These are phyloP conservation scores for Torymus tubicola DNA, from an alignment of 2,888 invertebrate genomes.

Conservation along the genomic window DNA sequence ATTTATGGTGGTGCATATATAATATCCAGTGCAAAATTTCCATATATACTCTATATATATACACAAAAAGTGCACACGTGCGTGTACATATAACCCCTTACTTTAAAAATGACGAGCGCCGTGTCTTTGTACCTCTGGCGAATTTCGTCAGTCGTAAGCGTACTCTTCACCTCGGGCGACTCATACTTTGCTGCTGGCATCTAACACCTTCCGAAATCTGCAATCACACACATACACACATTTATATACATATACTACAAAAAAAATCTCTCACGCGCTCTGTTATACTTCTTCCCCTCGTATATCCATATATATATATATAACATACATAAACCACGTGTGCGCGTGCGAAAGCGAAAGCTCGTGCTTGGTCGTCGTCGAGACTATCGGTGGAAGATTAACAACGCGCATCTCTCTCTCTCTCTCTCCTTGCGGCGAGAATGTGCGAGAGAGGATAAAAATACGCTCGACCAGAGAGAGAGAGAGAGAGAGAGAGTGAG, in stretches of 20 bases:
- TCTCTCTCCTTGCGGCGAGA: slow-evolving; percentile 24
- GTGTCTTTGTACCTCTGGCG: slow-evolving; percentile 72
- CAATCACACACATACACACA: too few species aligned
- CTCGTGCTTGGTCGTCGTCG: slow-evolving; percentile 7
- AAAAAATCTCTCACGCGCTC: not conserved
- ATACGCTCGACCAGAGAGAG: slow-evolving; percentile 58
- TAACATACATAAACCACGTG: slow-evolving; percentile 3
- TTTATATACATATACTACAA: not conserved
- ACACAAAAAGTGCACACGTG: too few species aligned
- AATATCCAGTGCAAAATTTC: too few species aligned
- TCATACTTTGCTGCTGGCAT: slow-evolving; percentile 71
- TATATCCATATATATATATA: too few species aligned
- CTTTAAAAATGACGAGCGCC: slow-evolving; percentile 72
- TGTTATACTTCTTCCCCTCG: not conserved
- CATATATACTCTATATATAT: too few species aligned
- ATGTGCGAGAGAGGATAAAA: slow-evolving; percentile 68
- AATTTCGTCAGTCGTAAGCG: slow-evolving; percentile 68
- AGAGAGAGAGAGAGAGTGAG: not conserved
- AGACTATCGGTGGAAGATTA: slow-evolving; percentile 55
- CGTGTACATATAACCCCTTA: slow-evolving; percentile 58
- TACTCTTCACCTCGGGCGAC: slow-evolving; percentile 66
- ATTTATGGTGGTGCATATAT: too few species aligned
- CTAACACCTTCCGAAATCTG: slow-evolving; percentile 55
- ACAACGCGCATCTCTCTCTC: slow-evolving; percentile 59
- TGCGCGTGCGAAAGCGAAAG: not conserved